phyloP scores from a whole-genome alignment of 2,113 vertebrate genomes.

The Megaceryle torquata region DNA sequence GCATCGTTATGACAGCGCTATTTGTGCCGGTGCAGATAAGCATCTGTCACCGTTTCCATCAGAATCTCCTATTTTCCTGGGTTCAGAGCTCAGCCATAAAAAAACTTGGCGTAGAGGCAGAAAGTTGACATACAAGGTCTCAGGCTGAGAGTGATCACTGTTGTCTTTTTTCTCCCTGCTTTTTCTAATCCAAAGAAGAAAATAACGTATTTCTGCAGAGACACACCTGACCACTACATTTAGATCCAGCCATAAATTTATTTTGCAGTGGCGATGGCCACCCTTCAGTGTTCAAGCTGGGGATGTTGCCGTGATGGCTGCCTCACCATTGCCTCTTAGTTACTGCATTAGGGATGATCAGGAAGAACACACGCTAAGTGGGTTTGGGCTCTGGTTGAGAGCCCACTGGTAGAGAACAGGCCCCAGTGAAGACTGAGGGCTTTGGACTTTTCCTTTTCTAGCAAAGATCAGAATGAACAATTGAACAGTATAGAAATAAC shows the following conservation, averaged over 20 bases:
- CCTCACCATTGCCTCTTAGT: neutral
- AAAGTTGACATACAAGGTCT: slow-evolving; percentile 2
- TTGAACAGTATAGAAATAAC: neutral
- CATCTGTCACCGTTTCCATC: slow-evolving; percentile 40
- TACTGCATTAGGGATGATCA: neutral
- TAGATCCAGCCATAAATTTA: neutral
- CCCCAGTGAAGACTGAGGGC: neutral
- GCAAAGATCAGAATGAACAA: too few relatives aligned
- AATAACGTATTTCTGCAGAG: neutral
- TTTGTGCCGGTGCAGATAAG: slow-evolving; percentile 42
- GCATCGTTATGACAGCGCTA: neutral
- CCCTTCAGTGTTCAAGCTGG: neutral
- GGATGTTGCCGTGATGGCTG: neutral
- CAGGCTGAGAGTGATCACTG: neutral
- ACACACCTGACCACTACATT: neutral
- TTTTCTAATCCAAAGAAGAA: neutral
- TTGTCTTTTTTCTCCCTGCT: neutral
- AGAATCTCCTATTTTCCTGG: slow-evolving; percentile 36
- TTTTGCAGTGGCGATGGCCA: neutral
- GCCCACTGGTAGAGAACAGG: neutral
- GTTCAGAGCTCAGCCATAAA: slow-evolving; percentile 44
- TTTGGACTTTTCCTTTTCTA: too few relatives aligned
- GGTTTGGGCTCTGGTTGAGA: neutral
- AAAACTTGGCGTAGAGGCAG: slow-evolving; percentile 8
- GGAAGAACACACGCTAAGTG: neutral